Conservation (phyloP, 2,888 invertebrate species). For the Eilema sororculum region DNA sequence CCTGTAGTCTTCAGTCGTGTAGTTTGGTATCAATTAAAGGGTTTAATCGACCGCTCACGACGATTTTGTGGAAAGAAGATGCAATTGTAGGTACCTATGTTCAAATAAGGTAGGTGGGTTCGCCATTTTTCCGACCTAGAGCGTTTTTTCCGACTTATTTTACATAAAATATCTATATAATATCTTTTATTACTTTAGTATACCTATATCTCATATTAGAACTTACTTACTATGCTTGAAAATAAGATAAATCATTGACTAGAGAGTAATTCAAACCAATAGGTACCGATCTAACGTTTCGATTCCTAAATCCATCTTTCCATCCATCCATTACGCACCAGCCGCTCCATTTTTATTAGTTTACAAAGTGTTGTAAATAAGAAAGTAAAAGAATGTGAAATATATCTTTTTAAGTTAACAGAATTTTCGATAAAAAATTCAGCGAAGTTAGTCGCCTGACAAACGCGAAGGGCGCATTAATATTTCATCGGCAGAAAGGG, state of each 20-base stretch:
- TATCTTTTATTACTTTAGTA: neutral
- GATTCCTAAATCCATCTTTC: neutral
- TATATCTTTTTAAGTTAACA: neutral
- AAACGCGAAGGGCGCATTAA: neutral
- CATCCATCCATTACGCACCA: neutral
- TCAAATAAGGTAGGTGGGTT: neutral
- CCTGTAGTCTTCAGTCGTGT: neutral
- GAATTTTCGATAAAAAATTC: neutral
- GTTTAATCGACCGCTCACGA: too few species aligned
- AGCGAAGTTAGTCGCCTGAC: slow-evolving; percentile 7
- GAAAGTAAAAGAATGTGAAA: neutral
- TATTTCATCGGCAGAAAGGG: neutral
- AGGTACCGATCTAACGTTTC: too few species aligned
- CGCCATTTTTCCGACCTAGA: neutral
- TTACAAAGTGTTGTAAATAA: neutral
- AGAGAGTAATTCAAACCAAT: neutral
- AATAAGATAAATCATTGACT: neutral
- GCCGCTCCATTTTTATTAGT: slow-evolving; percentile 2
- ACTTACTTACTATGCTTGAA: too few species aligned
- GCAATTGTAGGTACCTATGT: too few species aligned
- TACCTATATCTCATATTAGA: neutral
- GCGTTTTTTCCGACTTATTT: neutral
- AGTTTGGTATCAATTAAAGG: too few species aligned
- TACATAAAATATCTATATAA: too few species aligned
- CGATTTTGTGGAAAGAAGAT: too few species aligned